Percentiles rank a stretch among this genome's conserved stretches.
Conservation (phyloP, 2,113 vertebrate genomes). For the Nothocercus nigrocapillus region DNA sequence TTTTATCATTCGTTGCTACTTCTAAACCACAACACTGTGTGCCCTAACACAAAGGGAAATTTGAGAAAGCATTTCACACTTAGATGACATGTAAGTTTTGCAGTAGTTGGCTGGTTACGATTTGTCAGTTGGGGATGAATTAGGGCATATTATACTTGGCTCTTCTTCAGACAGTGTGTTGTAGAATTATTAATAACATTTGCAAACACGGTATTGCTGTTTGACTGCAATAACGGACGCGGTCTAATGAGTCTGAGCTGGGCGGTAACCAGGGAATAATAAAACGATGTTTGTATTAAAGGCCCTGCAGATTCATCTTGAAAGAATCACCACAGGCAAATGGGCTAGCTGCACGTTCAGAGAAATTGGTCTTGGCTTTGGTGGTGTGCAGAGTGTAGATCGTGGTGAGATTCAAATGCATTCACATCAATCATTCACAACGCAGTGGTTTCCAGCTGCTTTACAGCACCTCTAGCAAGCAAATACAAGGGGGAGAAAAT, state of each 20-base stretch:
- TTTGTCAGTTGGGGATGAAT: background rate
- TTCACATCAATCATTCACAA: background rate
- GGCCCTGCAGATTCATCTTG: background rate
- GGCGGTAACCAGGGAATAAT: background rate
- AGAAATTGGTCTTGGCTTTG: background rate
- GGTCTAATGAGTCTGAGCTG: background rate
- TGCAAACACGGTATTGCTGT: background rate
- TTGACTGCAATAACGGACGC: background rate
- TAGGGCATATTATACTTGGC: background rate
- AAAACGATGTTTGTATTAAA: background rate
- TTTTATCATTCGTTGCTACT: background rate
- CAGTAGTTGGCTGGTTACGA: background rate
- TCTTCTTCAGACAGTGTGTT: background rate
- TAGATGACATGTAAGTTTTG: background rate
- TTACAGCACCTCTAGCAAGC: background rate
- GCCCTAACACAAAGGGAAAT: background rate
- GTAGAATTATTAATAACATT: background rate
- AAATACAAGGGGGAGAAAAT: background rate
- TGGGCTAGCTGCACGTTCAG: background rate
- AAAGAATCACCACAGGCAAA: slow-evolving; percentile 1
- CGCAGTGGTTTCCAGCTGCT: background rate
- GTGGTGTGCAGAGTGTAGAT: background rate
- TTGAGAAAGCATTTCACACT: background rate
- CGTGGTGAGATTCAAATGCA: background rate
- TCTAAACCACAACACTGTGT: background rate